Evolutionary conservation across 2,113 vertebrate genomes (phyloP), one percentile per base, ranked within the genome.

Genomic region (Capreolus pygargus): DNA sequence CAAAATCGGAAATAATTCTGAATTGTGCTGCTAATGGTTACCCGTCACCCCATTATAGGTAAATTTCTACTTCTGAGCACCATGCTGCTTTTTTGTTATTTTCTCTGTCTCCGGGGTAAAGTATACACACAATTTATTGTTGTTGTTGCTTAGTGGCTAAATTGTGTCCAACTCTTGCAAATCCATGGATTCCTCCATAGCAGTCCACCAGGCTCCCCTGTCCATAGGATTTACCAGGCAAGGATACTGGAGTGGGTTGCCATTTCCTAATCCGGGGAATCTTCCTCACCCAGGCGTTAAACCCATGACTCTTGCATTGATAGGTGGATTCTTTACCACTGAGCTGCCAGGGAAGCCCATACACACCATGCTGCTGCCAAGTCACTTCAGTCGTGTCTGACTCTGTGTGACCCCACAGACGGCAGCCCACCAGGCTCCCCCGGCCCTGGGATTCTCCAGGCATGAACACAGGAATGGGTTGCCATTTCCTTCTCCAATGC

Each of bases 21-120:
- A 99, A 99, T 92, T 99, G 99, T 97, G 99, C 99, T 97, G 99
- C 99, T 9, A 99, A 98, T 87, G 99, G 99, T 91, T 98, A 99
- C 57, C 99, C 99, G 7, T 97, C 98, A n/a, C 99, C 99, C 0
- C 97, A 87, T 87, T 99, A 99, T 94, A 99, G 99, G 99, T 99
- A 98, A 98, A 94, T 61, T 16, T 13, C 16, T 14, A 13, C 30
- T 14, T 45, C 50, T 21, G 15, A 21, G 21, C 14, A 12, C 12
- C 12, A 6, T 3, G 21, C 2, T 8, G 1, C 0, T 1, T 36
- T 14, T 23, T 1, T n/a, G 50, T 33, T 7, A 45, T 28, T 10
- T 27, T 27, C 28, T 19, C 61, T 47, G 7, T 64, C 19, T 14
- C 25, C 14, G 0, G 52, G 12, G 16, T 47, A 58, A 89, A 36